These are phyloP conservation scores for Elaphurus davidianus DNA, from an alignment of 2,113 vertebrate species.

Conservation along the genomic window DNA sequence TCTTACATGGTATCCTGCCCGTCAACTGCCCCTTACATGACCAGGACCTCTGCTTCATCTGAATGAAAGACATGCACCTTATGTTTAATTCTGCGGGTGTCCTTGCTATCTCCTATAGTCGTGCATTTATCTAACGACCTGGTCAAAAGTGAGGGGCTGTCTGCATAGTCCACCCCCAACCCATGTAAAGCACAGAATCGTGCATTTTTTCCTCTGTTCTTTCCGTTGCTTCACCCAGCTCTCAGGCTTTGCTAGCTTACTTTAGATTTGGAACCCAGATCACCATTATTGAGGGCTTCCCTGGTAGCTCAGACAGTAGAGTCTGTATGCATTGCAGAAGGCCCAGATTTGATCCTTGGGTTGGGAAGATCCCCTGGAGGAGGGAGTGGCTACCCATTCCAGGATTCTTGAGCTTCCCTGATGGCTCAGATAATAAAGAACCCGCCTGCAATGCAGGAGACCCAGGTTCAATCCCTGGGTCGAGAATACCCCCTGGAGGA, in stretches of 20 bases:
- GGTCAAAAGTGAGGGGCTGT: fast-evolving
- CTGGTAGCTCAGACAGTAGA: neutral
- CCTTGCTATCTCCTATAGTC: neutral
- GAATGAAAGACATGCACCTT: fast-evolving
- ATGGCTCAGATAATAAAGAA: neutral
- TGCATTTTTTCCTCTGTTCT: fast-evolving
- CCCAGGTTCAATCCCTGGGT: neutral
- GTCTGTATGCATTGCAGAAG: neutral
- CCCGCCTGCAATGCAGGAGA: neutral
- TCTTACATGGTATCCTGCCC: neutral
- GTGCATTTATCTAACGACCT: fast-evolving
- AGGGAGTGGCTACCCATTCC: neutral
- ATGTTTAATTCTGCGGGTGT: neutral
- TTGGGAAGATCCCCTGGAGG: neutral
- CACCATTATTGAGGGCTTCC: neutral
- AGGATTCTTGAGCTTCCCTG: neutral
- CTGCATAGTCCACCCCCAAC: fast-evolving
- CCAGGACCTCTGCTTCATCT: too few species aligned
- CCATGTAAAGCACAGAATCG: fast-evolving
- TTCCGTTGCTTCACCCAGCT: fast-evolving
- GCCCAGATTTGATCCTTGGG: neutral
- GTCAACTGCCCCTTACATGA: fast-evolving
- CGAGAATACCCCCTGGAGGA: neutral
- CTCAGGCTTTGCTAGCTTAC: neutral
- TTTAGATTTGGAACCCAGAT: neutral